Conservation (phyloP, 1,140 invertebrate genomes). For the Procambarus clarkii region DNA sequence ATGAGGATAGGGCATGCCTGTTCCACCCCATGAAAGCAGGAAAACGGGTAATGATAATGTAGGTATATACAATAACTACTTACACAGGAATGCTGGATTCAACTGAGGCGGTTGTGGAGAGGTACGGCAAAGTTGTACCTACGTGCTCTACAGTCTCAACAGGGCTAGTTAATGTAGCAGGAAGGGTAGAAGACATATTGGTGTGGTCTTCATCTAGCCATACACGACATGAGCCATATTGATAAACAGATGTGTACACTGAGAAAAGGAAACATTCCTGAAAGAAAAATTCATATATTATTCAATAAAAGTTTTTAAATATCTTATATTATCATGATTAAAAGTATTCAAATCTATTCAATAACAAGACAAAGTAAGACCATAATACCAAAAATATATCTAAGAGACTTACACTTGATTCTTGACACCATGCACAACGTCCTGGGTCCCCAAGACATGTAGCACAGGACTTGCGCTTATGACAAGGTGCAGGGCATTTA, state of each 20-base stretch:
- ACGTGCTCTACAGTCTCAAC: constrained; percentile 4
- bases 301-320: background rate
- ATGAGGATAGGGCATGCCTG: too few relatives aligned
- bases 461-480: constrained; percentile 85
- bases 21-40: too few relatives aligned
- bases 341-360: too few relatives aligned
- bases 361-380: background rate
- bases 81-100: constrained; percentile 7
- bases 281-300: background rate
- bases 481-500: constrained; percentile 86
- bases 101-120: constrained; percentile 11
- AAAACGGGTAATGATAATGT: too few relatives aligned
- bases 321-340: too few relatives aligned
- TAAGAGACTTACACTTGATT: constrained; percentile 80
- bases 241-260: constrained; percentile 94
- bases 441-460: constrained; percentile 89
- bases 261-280: constrained; percentile 94
- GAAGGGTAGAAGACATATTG: constrained; percentile 44
- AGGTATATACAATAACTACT: background rate
- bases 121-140: constrained; percentile 39
- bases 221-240: constrained; percentile 92
- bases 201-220: constrained; percentile 85
- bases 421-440: constrained; percentile 96
- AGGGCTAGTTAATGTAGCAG: constrained; percentile 20
- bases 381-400: background rate